phyloP scores from a whole-genome alignment of 2,797 vertebrate species.

The Champsocephalus gunnari region DNA sequence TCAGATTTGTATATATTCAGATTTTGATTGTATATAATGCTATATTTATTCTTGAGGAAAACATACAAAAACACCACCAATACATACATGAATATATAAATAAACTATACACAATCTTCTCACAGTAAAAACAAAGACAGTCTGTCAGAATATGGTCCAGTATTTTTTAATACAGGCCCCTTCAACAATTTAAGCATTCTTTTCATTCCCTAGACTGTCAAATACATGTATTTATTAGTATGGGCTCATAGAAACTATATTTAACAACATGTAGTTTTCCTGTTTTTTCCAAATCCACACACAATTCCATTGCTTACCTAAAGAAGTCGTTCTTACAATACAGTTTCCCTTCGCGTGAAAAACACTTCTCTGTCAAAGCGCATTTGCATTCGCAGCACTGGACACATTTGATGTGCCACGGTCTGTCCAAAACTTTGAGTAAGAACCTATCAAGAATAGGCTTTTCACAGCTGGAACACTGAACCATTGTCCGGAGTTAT shows the following conservation, averaged over 20 bases:
- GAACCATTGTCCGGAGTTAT: constrained; percentile 78
- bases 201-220: neutral
- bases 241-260: neutral
- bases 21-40: neutral
- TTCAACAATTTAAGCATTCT: neutral
- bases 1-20: neutral
- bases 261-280: neutral
- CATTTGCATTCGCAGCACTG: constrained; percentile 96
- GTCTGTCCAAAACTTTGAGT: constrained; percentile 94
- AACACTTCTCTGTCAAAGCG: constrained; percentile 94
- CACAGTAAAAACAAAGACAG: neutral
- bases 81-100: neutral
- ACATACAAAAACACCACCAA: neutral
- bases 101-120: neutral
- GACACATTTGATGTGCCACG: constrained; percentile 96
- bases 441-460: constrained; percentile 94
- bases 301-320: constrained; percentile 83
- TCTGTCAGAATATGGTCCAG: neutral
- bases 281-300: neutral
- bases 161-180: neutral
- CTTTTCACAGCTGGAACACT: constrained; percentile 90
- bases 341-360: constrained; percentile 93
- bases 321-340: constrained; percentile 98
- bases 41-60: neutral
- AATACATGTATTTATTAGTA: neutral